A percentile compares a stretch with the other conserved stretches of the same genome.
Conservation (phyloP, 2,113 vertebrate genomes). For the Malurus alboscapulatus region DNA sequence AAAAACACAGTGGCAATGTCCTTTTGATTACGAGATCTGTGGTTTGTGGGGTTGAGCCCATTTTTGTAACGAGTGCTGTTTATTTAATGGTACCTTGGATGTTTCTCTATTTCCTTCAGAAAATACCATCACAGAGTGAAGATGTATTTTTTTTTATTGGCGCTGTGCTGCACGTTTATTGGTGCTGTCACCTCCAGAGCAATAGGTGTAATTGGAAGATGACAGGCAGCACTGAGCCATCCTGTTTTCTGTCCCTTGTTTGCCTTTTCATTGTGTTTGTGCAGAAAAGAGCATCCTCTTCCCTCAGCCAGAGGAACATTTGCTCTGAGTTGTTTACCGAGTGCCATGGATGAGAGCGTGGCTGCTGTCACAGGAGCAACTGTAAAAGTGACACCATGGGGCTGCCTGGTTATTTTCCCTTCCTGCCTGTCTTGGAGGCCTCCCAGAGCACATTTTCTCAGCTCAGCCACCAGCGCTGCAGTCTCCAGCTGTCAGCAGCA, state of each 20-base stretch:
- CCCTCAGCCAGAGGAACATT: background rate
- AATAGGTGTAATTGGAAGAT: background rate
- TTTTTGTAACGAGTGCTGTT: background rate
- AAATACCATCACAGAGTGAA: background rate
- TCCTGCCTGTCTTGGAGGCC: background rate
- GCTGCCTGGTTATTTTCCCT: constrained; percentile 20
- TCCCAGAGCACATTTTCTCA: constrained; percentile 26
- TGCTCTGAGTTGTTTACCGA: constrained; percentile 28
- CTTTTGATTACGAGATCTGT: background rate
- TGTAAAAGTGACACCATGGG: constrained; percentile 1
- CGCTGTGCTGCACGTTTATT: background rate
- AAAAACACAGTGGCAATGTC: background rate
- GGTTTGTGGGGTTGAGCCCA: background rate
- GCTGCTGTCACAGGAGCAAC: constrained; percentile 37
- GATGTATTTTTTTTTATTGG: background rate
- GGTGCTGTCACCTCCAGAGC: background rate
- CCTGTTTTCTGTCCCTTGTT: background rate
- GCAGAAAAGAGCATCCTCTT: constrained; percentile 43
- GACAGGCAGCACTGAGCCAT: background rate
- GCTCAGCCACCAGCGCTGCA: background rate
- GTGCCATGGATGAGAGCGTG: background rate
- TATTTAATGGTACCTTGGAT: background rate
- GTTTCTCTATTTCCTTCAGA: background rate
- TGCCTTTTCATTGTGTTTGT: background rate
- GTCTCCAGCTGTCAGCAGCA: constrained; percentile 31